Evolutionary conservation across 2,797 vertebrate genomes (phyloP).

Genomic region (Picus viridis): DNA sequence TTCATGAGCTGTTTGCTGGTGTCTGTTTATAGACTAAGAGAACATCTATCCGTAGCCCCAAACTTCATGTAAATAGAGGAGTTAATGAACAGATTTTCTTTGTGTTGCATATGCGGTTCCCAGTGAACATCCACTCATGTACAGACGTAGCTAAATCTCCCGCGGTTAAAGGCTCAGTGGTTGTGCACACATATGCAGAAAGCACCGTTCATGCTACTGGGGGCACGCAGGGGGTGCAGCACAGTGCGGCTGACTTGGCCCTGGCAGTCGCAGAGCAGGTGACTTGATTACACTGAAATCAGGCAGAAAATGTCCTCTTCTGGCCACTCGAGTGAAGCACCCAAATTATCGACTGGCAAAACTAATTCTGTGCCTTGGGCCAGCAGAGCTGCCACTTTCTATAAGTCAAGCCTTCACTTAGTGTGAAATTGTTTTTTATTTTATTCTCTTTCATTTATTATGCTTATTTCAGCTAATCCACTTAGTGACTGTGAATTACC

Average conservation of each 20-base stretch:
- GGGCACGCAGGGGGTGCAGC: not conserved
- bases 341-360: slow-evolving; percentile 87
- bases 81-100: not conserved
- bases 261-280: slow-evolving; percentile 75
- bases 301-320: slow-evolving; percentile 85
- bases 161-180: not conserved
- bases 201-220: not conserved
- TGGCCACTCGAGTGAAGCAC: slow-evolving; percentile 85
- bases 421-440: slow-evolving; percentile 82
- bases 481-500: slow-evolving; percentile 68
- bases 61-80: not conserved
- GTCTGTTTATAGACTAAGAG: not conserved
- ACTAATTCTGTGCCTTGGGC: slow-evolving; percentile 82
- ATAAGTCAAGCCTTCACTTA: slow-evolving; percentile 85
- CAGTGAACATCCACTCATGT: not conserved
- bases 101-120: not conserved
- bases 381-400: slow-evolving; percentile 83
- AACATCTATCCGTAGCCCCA: not conserved
- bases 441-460: slow-evolving; percentile 86
- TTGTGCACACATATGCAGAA: not conserved
- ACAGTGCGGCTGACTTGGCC: slow-evolving; percentile 62
- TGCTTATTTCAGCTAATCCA: slow-evolving; percentile 84
- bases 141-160: not conserved
- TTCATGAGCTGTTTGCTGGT: not conserved
- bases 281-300: slow-evolving; percentile 84